These are phyloP conservation scores for Idaea straminata DNA, from an alignment of 2,888 invertebrate species.

Conservation along the genomic window DNA sequence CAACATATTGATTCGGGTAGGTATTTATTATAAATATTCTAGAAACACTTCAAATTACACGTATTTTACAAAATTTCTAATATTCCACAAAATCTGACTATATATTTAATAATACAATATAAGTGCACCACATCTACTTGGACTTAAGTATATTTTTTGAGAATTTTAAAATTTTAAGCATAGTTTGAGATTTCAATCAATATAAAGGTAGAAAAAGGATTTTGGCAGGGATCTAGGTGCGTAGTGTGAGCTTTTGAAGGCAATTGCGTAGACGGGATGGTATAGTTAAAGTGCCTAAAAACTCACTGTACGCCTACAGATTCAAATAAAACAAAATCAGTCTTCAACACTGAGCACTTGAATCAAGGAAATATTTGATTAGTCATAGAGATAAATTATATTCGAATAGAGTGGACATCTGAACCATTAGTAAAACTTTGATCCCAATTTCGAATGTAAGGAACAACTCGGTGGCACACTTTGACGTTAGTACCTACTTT, in stretches of 20 bases:
- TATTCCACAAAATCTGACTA: not conserved
- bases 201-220: constrained; percentile 41
- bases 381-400: not conserved
- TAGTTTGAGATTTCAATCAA: constrained; percentile 12
- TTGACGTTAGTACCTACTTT: too few relatives aligned
- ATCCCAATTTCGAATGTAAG: too few relatives aligned
- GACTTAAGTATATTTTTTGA: constrained; percentile 14
- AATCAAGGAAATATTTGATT: not conserved
- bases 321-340: constrained; percentile 61
- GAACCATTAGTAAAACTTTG: not conserved
- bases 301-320: constrained; percentile 6
- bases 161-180: constrained; percentile 26
- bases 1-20: constrained; percentile 44
- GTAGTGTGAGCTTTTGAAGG: constrained; percentile 7
- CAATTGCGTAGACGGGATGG: not conserved
- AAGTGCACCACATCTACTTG: constrained; percentile 52
- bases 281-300: not conserved
- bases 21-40: constrained; percentile 58
- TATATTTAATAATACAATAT: constrained; percentile 10
- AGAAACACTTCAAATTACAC: constrained; percentile 48
- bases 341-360: constrained; percentile 71
- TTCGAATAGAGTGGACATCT: not conserved
- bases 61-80: not conserved
- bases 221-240: constrained; percentile 40
- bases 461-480: too few relatives aligned